Conservation (phyloP, 1,140 invertebrate genomes). For the Philotrypesis tridentata region DNA sequence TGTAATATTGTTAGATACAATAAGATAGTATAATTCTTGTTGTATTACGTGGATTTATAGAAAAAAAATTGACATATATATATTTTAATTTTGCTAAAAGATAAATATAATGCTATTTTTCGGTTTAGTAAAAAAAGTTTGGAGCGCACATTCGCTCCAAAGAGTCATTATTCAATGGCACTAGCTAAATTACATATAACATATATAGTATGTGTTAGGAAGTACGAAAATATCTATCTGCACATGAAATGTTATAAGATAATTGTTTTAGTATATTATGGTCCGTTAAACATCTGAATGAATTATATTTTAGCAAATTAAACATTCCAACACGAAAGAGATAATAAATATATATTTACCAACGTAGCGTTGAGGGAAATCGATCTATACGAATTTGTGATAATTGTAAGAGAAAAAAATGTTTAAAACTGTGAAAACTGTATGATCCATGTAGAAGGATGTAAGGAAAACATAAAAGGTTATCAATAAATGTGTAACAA, state of each 20-base stretch:
- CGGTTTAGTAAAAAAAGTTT: slow-evolving; percentile 27
- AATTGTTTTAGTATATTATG: slow-evolving; percentile 37
- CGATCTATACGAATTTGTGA: slow-evolving; percentile 15
- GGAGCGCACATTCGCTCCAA: slow-evolving; percentile 25
- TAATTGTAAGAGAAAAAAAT: slow-evolving; percentile 48
- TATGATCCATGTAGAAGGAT: slow-evolving; percentile 22
- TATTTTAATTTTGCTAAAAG: slow-evolving; percentile 20
- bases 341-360: slow-evolving; percentile 29
- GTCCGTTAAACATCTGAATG: slow-evolving; percentile 33
- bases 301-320: slow-evolving; percentile 45
- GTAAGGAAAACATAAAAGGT: slow-evolving; percentile 36
- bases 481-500: slow-evolving; percentile 47
- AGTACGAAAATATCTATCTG: slow-evolving; percentile 34
- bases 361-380: slow-evolving; percentile 20
- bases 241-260: slow-evolving; percentile 39
- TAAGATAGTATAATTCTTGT: slow-evolving; percentile 31
- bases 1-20: slow-evolving; percentile 39
- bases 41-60: slow-evolving; percentile 21
- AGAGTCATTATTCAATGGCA: slow-evolving; percentile 40
- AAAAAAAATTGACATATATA: not conserved
- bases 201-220: slow-evolving; percentile 32
- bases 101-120: slow-evolving; percentile 26
- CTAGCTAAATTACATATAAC: slow-evolving; percentile 34
- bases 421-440: slow-evolving; percentile 51
- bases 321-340: slow-evolving; percentile 26